These are phyloP conservation scores for Sinocyclocheilus grahami DNA, from an alignment of 2,113 vertebrate genomes.

Conservation along the genomic window DNA sequence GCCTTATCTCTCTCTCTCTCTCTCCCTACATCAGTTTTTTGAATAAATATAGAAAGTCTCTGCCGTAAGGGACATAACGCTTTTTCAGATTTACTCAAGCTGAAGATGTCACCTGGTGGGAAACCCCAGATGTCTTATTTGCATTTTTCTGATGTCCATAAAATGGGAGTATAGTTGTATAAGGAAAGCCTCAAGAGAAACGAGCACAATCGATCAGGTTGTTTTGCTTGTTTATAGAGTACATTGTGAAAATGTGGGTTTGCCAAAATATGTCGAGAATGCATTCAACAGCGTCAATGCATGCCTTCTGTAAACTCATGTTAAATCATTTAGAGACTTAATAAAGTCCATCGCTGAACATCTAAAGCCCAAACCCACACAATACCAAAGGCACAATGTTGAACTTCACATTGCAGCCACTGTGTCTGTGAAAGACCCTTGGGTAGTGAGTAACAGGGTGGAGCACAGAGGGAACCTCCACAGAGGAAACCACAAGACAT, in stretches of 20 bases:
- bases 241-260: slow-evolving; percentile 1
- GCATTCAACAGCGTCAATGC: background rate
- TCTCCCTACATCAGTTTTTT: no score
- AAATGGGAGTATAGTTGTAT: background rate
- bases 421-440: background rate
- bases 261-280: slow-evolving; percentile 39
- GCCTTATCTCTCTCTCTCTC: no score
- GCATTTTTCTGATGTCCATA: no score
- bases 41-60: no score
- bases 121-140: no score
- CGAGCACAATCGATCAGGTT: background rate
- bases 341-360: background rate
- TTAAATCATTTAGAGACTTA: slow-evolving; percentile 14
- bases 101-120: no score
- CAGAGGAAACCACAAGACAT: background rate
- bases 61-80: no score
- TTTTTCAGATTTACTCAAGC: no score
- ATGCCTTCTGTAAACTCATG: background rate
- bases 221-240: slow-evolving; percentile 5
- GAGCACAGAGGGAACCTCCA: background rate
- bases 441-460: background rate
- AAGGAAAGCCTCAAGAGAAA: background rate
- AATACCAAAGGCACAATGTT: background rate
- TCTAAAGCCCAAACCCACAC: slow-evolving; percentile 15
- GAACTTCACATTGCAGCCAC: background rate